Percentiles rank a stretch among this genome's conserved stretches.
Conservation (phyloP, 1,140 invertebrate species). For the Orchestia grillus region DNA sequence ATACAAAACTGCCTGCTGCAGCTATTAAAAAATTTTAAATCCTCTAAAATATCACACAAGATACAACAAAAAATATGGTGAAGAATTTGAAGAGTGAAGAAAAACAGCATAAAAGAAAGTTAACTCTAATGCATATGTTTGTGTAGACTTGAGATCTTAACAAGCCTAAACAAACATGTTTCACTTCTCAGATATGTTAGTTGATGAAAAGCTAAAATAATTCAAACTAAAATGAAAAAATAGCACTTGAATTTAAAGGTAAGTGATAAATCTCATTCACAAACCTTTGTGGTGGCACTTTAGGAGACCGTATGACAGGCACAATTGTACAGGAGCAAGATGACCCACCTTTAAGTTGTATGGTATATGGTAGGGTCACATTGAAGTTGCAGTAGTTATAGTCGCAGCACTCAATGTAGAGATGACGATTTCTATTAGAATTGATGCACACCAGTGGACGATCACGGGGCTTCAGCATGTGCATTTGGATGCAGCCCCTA, state of each 20-base stretch:
- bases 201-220: too few species aligned
- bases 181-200: too few species aligned
- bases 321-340: not conserved
- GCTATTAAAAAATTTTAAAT: not conserved
- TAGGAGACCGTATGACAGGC: not conserved
- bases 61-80: not conserved
- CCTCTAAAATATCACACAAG: not conserved
- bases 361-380: conserved; percentile 10
- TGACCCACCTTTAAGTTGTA: not conserved
- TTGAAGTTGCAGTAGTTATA: conserved; percentile 37
- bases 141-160: not conserved
- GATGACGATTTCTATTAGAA: conserved; percentile 12
- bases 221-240: too few species aligned
- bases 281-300: not conserved
- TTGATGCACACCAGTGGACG: conserved; percentile 35
- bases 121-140: not conserved
- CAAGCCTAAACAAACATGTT: not conserved
- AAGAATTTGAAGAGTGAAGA: not conserved
- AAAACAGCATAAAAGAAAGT: not conserved
- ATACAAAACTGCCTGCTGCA: not conserved
- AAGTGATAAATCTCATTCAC: not conserved
- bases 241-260: not conserved
- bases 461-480: not conserved
- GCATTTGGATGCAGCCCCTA: conserved; percentile 11
- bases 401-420: conserved; percentile 33